A percentile compares a stretch with the other conserved stretches of the same genome.
phyloP scores from a whole-genome alignment of 2,113 vertebrate species.

The Cygnus atratus region DNA sequence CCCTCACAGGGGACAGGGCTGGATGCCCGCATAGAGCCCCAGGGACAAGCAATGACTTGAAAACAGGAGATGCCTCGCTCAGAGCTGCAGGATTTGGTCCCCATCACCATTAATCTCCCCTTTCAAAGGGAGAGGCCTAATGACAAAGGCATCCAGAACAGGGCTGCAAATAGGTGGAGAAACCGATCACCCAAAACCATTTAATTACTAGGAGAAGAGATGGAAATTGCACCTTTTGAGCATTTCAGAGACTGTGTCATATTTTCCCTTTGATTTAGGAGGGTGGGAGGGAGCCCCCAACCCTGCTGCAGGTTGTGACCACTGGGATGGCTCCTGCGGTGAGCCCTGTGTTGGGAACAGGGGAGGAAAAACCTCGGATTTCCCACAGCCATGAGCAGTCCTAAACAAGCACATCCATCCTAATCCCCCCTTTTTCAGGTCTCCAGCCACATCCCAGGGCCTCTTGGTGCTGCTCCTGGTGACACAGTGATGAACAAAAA shows the following conservation, averaged over 20 bases:
- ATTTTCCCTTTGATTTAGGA: neutral
- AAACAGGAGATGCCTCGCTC: accelerated
- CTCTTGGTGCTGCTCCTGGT: accelerated
- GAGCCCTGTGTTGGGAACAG: neutral
- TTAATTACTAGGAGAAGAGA: constrained; percentile 19
- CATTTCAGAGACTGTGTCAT: neutral
- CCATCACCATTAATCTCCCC: neutral
- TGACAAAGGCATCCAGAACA: constrained; percentile 41
- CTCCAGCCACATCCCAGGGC: neutral
- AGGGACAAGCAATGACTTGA: neutral
- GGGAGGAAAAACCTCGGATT: neutral
- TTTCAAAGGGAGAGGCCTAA: constrained; percentile 9
- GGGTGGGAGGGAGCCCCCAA: neutral
- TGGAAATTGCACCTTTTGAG: neutral
- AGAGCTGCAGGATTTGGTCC: neutral
- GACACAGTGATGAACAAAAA: accelerated
- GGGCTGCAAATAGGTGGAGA: constrained; percentile 10
- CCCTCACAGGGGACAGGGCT: neutral
- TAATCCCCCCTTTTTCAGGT: neutral
- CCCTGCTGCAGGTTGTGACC: neutral
- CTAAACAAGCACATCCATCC: neutral
- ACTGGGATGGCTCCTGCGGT: neutral
- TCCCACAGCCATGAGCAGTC: neutral
- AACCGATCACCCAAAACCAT: constrained; percentile 37
- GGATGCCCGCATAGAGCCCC: neutral